phyloP scores from a whole-genome alignment of 2,888 invertebrate species.

The Cephus pulcher region DNA sequence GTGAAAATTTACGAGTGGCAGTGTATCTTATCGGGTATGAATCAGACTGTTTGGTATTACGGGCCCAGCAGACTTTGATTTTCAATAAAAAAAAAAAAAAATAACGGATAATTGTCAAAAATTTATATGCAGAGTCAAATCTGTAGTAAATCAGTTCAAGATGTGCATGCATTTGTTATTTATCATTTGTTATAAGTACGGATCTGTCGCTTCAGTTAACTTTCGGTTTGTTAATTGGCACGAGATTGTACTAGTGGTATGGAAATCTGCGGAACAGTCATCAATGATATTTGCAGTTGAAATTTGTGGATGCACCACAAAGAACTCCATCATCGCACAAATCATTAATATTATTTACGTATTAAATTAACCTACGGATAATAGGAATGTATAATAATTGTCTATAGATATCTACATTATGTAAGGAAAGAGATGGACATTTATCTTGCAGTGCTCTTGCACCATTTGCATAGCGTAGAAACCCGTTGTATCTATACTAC shows the following conservation, averaged over 20 bases:
- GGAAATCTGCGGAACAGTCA: constrained; percentile 36
- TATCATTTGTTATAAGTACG: constrained; percentile 12
- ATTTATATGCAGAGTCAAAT: not conserved
- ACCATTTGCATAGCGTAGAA: constrained; percentile 20
- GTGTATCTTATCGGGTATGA: constrained; percentile 37
- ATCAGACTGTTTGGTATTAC: constrained; percentile 37
- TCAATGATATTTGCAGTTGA: constrained; percentile 17
- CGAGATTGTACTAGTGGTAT: constrained; percentile 62
- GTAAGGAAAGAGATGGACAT: not conserved
- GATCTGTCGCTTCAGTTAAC: constrained; percentile 44
- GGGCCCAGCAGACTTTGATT: constrained; percentile 28
- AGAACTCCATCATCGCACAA: constrained; percentile 13
- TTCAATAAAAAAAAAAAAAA: too few relatives aligned
- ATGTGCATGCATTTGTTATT: not conserved
- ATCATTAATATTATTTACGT: constrained; percentile 35
- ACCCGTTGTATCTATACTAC: constrained; percentile 11
- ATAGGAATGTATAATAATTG: constrained; percentile 43
- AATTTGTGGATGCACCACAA: constrained; percentile 21
- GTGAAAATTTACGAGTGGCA: not conserved
- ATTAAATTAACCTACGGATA: constrained; percentile 46
- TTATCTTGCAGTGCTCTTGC: not conserved
- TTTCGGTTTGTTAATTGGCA: constrained; percentile 58
- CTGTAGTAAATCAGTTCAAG: not conserved
- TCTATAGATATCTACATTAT: not conserved
- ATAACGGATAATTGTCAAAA: not conserved